These are phyloP conservation scores for Daubentonia madagascariensis DNA, from an alignment of 2,113 vertebrate genomes.

Conservation along the genomic window DNA sequence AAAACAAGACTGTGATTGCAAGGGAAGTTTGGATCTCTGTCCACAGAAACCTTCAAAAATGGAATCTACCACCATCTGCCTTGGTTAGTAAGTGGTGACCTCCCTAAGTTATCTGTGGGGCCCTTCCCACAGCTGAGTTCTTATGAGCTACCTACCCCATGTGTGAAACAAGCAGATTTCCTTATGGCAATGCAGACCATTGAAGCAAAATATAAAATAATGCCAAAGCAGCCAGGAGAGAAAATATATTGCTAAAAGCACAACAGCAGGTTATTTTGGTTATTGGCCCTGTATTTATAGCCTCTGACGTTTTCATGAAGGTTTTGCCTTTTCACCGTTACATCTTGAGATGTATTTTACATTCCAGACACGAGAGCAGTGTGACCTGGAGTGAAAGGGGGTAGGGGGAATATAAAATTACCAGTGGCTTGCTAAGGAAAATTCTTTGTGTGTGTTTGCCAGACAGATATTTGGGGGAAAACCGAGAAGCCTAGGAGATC, in stretches of 20 bases:
- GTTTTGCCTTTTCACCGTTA: not conserved
- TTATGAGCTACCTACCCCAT: not conserved
- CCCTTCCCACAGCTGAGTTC: not conserved
- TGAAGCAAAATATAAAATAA: not conserved
- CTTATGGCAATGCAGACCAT: not conserved
- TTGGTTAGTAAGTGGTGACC: not conserved
- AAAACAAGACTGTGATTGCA: not conserved
- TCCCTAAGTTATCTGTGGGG: not conserved
- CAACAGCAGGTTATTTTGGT: not conserved
- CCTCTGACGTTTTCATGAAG: constrained; percentile 35
- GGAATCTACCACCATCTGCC: not conserved
- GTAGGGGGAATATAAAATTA: constrained; percentile 61
- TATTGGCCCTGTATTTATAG: not conserved
- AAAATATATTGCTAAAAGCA: not conserved
- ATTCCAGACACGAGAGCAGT: constrained; percentile 44
- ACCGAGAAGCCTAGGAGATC: constrained; percentile 54
- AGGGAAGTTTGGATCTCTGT: not conserved
- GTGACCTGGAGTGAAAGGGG: constrained; percentile 25
- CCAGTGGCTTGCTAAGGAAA: constrained; percentile 37
- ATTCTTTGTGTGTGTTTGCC: constrained; percentile 46
- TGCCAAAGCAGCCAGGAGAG: not conserved
- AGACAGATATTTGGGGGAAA: constrained; percentile 47
- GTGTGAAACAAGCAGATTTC: not conserved
- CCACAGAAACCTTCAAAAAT: not conserved
- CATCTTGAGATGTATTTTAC: constrained; percentile 49